These are phyloP conservation scores for Melanostigma gelatinosum DNA, from an alignment of 2,113 vertebrate species.

Conservation along the genomic window DNA sequence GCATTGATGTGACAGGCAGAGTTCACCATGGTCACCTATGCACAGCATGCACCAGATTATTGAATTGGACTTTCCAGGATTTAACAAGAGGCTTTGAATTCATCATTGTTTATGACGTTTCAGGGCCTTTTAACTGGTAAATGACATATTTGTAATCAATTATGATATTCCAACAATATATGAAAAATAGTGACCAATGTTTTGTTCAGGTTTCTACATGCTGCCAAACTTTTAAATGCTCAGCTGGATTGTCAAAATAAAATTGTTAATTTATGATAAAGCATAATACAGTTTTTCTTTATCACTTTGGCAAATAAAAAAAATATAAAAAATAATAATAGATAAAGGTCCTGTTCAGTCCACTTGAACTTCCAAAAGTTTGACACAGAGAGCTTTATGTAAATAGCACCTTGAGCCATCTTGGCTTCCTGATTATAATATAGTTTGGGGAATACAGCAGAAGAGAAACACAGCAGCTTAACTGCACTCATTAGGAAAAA, in stretches of 20 bases:
- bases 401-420: constrained; percentile 61
- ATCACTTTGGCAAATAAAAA: background rate
- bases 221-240: background rate
- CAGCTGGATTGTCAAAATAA: background rate
- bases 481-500: constrained; percentile 79
- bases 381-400: constrained; percentile 35
- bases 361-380: constrained; percentile 35
- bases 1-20: background rate
- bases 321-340: too few species aligned
- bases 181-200: background rate
- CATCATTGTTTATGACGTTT: background rate
- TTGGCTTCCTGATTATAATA: constrained; percentile 71
- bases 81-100: background rate
- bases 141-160: background rate
- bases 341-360: background rate
- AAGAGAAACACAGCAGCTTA: constrained; percentile 67
- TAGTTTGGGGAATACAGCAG: constrained; percentile 71
- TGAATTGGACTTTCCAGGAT: background rate
- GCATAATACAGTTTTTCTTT: background rate
- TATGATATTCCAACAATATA: background rate
- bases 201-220: background rate
- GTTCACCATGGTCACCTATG: background rate
- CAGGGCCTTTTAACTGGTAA: background rate
- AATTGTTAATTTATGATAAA: background rate
- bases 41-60: background rate